Percentiles rank a stretch among this genome's conserved stretches.
These are phyloP conservation scores for Agrotis clavis DNA, from an alignment of 2,888 invertebrate species.

Conservation along the genomic window DNA sequence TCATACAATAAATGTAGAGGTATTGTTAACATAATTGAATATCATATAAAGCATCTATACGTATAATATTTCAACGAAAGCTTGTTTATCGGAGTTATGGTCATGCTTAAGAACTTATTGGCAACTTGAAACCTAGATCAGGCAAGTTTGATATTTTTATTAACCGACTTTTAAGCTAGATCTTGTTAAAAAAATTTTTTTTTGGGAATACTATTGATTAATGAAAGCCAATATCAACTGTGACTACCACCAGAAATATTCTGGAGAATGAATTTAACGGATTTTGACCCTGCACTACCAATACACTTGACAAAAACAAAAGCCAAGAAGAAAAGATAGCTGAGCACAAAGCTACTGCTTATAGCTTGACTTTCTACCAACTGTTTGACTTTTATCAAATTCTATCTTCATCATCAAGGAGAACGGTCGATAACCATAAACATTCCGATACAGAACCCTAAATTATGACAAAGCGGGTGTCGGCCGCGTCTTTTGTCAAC, in stretches of 20 bases:
- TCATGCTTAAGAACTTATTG: no score
- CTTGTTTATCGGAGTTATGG: no score
- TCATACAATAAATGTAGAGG: background rate
- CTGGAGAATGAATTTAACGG: no score
- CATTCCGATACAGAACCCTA: constrained; percentile 71
- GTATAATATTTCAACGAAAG: background rate
- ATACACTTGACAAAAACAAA: background rate
- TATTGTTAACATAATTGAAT: constrained; percentile 1
- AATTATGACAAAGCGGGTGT: constrained; percentile 81
- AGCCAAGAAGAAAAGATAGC: no score
- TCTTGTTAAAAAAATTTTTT: no score
- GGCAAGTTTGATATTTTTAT: no score
- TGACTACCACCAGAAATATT: no score
- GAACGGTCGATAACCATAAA: background rate
- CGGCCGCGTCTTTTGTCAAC: constrained; percentile 88
- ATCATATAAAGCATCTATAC: background rate
- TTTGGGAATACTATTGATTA: no score
- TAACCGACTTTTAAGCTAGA: no score
- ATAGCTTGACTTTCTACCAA: background rate
- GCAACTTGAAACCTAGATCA: no score
- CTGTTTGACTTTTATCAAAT: background rate
- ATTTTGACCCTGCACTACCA: background rate
- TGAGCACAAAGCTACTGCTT: no score
- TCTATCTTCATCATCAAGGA: constrained; percentile 1
- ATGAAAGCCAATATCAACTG: no score